Conservation (phyloP, 2,113 vertebrate genomes). For the Syrmaticus mikado region DNA sequence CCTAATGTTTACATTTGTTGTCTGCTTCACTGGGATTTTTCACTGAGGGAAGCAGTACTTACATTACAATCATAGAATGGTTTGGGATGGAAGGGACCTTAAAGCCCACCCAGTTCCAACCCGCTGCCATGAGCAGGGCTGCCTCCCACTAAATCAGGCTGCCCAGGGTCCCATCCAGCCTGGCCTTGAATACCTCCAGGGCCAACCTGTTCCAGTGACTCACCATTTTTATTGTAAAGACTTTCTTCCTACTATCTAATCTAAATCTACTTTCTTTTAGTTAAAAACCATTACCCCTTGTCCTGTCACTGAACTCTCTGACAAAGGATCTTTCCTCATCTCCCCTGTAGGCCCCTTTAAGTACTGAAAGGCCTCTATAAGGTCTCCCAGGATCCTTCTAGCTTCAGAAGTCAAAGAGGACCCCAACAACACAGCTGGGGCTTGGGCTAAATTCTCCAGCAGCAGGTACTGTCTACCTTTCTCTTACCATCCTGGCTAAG, state of each 20-base stretch:
- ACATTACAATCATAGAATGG: not conserved
- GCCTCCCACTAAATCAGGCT: not conserved
- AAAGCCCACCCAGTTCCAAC: not conserved
- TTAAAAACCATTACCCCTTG: not conserved
- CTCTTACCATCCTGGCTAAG: not conserved
- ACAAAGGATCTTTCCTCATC: not conserved
- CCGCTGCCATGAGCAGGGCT: not conserved
- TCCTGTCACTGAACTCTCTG: not conserved
- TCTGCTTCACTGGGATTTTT: not conserved
- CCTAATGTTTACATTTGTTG: not conserved
- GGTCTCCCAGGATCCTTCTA: not conserved
- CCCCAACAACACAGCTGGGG: not conserved
- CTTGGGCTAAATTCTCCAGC: not conserved
- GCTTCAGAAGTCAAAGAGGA: not conserved
- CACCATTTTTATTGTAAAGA: not conserved
- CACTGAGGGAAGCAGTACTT: not conserved
- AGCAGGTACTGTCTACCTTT: not conserved
- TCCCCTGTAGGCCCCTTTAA: not conserved
- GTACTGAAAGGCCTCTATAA: not conserved
- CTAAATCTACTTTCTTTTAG: not conserved
- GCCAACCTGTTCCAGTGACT: not conserved
- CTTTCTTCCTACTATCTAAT: not conserved
- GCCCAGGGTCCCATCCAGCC: not conserved
- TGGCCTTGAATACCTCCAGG: not conserved
- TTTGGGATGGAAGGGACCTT: not conserved